These are phyloP conservation scores for Cheumatopsyche charites DNA, from an alignment of 1,140 invertebrate species.

Conservation along the genomic window DNA sequence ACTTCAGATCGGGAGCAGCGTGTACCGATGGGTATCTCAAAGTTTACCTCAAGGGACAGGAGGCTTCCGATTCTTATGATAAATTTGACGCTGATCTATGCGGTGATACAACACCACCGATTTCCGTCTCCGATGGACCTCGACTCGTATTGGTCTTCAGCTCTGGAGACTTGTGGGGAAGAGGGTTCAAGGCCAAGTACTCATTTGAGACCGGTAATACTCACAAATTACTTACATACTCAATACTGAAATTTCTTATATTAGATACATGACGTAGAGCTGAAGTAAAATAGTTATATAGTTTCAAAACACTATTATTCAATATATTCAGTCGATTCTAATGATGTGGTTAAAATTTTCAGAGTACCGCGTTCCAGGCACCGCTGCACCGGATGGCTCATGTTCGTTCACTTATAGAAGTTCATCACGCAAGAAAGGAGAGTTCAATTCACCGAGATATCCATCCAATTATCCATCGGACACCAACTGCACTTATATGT, in stretches of 20 bases:
- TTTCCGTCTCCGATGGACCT: conserved; percentile 85
- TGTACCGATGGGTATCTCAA: conserved; percentile 91
- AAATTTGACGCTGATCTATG: conserved; percentile 93
- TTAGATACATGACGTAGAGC: too few relatives aligned
- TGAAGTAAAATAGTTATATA: too few relatives aligned
- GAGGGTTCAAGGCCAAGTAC: conserved; percentile 91
- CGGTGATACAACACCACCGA: conserved; percentile 75
- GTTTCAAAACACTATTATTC: too few relatives aligned
- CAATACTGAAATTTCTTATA: too few relatives aligned
- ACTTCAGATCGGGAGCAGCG: conserved; percentile 57
- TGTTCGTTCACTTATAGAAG: conserved; percentile 93
- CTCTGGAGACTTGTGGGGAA: conserved; percentile 84
- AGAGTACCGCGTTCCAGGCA: conserved; percentile 95
- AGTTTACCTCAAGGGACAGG: conserved; percentile 90
- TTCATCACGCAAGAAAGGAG: conserved; percentile 81
- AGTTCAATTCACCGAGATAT: conserved; percentile 95
- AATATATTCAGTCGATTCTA: too few relatives aligned
- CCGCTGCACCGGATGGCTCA: conserved; percentile 84
- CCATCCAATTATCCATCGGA: conserved; percentile 94
- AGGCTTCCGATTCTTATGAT: conserved; percentile 90
- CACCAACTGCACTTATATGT: conserved; percentile 91
- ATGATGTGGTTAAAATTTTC: conserved; percentile 32
- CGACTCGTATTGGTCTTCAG: conserved; percentile 92
- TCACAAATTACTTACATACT: background rate
- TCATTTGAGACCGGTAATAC: conserved; percentile 81